Evolutionary conservation across 1,140 invertebrate species (phyloP), one percentile per base, ranked within the genome.

Genomic region (Caenorhabditis brenneri): DNA sequence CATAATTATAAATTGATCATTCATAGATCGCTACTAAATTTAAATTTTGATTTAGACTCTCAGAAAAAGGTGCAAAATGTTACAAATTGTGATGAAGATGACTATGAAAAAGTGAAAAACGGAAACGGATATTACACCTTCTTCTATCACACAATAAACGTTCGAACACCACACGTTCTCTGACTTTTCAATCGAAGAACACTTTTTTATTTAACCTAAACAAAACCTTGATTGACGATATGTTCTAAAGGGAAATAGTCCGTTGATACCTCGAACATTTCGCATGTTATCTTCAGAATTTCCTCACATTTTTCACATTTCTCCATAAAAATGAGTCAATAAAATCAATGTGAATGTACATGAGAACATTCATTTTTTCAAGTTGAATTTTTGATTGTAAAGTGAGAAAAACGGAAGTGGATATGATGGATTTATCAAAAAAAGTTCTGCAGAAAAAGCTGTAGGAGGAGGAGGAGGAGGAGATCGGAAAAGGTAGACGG

Each of bases 121-220:
- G 79, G 51, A 80, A 39, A n/a, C 65, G 65, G 65, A 74, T 74
- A 74, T 74, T 42, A 42, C 36, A 74, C 65, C n/a, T 24, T 42
- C 6, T 46, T 42, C 9, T 24, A 16, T 33, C 58, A 74, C 36
- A 74, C 55, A 65, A 19, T 65, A 16, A 36, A 46, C 65, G 65
- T 74, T 74, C 65, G 36, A n/a, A 74, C 65, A 74, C 36, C 65
- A 74, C 33, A 42, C 31, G 29, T 31, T 74, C n/a, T 22, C 36
- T 46, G 4, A n/a, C n/a, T n/a, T n/a, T n/a, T n/a, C n/a, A n/a
- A n/a, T n/a, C n/a, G 53, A 55, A 55, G 22, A 55, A 55, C 24
- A n/a, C 15, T 1, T 9, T 12, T 27, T 55, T 29, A 55, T 24
- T 55, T 55, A 55, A 55, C 53, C 53, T 29, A 27, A 29, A 27